A percentile compares a stretch with the other conserved stretches of the same genome.
phyloP scores from a whole-genome alignment of 2,888 invertebrate genomes.

The Parnassius mnemosyne region DNA sequence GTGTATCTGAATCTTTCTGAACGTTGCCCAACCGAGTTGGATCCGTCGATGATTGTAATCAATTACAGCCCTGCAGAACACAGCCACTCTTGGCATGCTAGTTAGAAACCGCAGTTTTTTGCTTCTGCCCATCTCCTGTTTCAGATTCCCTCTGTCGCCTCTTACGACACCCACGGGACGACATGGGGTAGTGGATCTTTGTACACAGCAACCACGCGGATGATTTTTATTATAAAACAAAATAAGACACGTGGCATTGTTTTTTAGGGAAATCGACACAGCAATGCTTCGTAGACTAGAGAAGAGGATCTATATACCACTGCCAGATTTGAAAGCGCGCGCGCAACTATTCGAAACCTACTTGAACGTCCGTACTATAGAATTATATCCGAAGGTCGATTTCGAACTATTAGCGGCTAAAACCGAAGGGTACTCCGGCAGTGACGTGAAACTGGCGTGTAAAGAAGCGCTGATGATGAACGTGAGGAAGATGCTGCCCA shows the following conservation, averaged over 20 bases:
- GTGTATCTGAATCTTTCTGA: too few relatives aligned
- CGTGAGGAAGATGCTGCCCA: conserved; percentile 82
- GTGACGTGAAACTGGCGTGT: conserved; percentile 91
- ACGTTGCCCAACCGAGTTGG: too few relatives aligned
- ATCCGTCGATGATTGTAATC: too few relatives aligned
- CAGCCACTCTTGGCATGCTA: too few relatives aligned
- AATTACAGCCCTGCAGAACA: too few relatives aligned
- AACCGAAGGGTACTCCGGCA: conserved; percentile 91
- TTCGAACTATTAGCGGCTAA: conserved; percentile 69
- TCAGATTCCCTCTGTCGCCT: too few relatives aligned
- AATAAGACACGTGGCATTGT: not conserved
- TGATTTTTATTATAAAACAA: too few relatives aligned
- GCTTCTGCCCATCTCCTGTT: too few relatives aligned
- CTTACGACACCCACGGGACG: too few relatives aligned
- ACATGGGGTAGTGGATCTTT: too few relatives aligned
- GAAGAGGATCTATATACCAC: conserved; percentile 89
- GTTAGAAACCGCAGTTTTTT: too few relatives aligned
- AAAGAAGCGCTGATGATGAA: conserved; percentile 94
- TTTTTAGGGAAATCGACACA: conserved; percentile 88
- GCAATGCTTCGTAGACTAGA: conserved; percentile 94
- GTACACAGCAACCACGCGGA: too few relatives aligned
- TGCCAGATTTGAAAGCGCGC: conserved; percentile 86
- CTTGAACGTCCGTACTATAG: conserved; percentile 71
- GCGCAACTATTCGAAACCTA: conserved; percentile 83
- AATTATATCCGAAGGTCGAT: conserved; percentile 67